Evolutionary conservation across 2,888 invertebrate species (phyloP).

Genomic region (Drosophila parthenogenetica): DNA sequence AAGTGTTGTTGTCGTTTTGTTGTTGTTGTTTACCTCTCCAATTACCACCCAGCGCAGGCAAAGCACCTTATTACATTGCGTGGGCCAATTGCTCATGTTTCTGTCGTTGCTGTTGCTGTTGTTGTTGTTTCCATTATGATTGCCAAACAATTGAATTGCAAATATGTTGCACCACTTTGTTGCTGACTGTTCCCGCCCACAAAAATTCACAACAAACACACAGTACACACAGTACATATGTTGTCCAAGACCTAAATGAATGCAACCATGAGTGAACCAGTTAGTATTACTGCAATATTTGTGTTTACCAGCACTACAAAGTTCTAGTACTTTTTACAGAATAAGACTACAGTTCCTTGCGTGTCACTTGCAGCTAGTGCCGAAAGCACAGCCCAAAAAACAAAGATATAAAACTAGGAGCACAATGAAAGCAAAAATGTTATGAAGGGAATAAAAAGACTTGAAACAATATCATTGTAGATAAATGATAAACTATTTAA

Average conservation of each 20-base stretch:
- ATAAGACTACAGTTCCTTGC: neutral
- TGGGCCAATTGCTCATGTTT: slow-evolving; percentile 32
- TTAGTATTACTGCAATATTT: neutral
- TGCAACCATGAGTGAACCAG: slow-evolving; percentile 13
- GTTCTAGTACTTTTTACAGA: neutral
- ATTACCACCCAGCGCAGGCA: slow-evolving; percentile 61
- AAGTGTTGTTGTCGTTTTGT: slow-evolving; percentile 12
- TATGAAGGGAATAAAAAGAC: too few species aligned
- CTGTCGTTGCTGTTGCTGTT: slow-evolving; percentile 13
- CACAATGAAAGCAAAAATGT: too few species aligned
- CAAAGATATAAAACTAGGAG: too few species aligned
- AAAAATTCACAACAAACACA: slow-evolving; percentile 5
- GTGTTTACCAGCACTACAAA: slow-evolving; percentile 6
- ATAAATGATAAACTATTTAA: too few species aligned
- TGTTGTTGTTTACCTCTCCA: slow-evolving; percentile 58
- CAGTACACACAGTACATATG: slow-evolving; percentile 3
- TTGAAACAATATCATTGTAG: too few species aligned
- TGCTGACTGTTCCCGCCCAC: slow-evolving; percentile 22
- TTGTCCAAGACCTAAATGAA: slow-evolving; percentile 22
- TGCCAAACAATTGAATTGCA: slow-evolving; percentile 61
- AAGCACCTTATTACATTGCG: slow-evolving; percentile 31
- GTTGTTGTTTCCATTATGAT: slow-evolving; percentile 29
- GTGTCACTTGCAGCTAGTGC: too few species aligned
- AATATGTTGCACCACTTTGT: slow-evolving; percentile 47
- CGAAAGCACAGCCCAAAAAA: too few species aligned